Conservation (phyloP, 2,797 vertebrate species). For the Heliangelus exortis region DNA sequence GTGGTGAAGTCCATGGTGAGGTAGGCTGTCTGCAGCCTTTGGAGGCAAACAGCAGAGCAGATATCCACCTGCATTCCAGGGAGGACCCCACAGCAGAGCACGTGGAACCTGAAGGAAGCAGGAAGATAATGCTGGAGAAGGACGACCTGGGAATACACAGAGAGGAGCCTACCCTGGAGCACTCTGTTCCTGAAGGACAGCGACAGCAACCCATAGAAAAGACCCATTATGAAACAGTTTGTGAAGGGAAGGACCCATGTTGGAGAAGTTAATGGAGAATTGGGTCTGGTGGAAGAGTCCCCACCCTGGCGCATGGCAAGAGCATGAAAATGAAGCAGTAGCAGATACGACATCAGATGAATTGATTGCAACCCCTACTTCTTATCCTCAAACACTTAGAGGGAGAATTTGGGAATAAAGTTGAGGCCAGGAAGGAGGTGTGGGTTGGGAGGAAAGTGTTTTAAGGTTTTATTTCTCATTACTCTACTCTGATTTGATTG, state of each 20-base stretch:
- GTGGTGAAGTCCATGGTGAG: background rate
- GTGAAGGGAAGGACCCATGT: background rate
- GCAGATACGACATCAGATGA: background rate
- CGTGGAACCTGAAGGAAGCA: background rate
- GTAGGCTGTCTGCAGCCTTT: background rate
- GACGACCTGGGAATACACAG: rapidly evolving
- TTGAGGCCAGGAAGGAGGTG: background rate
- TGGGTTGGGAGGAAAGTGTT: background rate
- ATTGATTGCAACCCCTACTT: rapidly evolving
- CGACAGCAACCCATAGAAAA: background rate
- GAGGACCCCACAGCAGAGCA: rapidly evolving
- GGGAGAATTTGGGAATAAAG: background rate
- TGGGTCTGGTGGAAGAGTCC: background rate
- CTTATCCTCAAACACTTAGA: rapidly evolving
- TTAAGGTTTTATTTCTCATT: background rate
- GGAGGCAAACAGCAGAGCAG: no score
- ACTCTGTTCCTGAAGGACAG: background rate
- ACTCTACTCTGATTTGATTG: background rate
- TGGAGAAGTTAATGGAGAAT: background rate
- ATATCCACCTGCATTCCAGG: background rate
- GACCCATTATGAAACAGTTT: background rate
- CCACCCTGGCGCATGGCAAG: background rate
- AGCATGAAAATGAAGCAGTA: background rate
- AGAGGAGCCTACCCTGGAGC: no score
- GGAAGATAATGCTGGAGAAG: rapidly evolving